Conservation (phyloP, 2,888 invertebrate genomes). For the Sylvicola cinctus region DNA sequence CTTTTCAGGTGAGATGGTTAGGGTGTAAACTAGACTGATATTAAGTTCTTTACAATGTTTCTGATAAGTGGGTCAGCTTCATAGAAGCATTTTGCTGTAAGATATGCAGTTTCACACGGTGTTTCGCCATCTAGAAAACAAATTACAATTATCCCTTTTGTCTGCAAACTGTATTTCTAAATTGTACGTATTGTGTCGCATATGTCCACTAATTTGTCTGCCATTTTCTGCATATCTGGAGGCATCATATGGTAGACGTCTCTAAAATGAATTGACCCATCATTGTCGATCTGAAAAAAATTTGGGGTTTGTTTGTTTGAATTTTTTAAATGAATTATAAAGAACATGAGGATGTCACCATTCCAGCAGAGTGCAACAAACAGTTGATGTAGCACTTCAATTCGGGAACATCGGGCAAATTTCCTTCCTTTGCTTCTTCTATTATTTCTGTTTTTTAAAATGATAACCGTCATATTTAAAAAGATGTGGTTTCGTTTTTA, state of each 20-base stretch:
- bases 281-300: no score
- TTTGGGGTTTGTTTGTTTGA: no score
- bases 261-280: no score
- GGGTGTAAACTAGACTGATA: no score
- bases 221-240: no score
- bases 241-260: no score
- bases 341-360: conserved; percentile 15
- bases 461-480: no score
- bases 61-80: conserved; percentile 12
- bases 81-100: conserved; percentile 17
- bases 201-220: neutral
- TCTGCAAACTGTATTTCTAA: neutral
- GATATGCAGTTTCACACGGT: conserved; percentile 19
- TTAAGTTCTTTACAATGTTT: no score
- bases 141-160: neutral
- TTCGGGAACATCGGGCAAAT: conserved; percentile 13
- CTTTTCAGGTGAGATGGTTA: conserved; percentile 19
- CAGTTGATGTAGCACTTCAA: conserved; percentile 21
- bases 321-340: no score
- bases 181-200: neutral
- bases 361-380: conserved; percentile 17
- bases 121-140: conserved; percentile 16
- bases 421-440: conserved; percentile 9
- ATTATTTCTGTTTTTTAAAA: conserved; percentile 10
- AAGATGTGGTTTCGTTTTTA: no score